Evolutionary conservation across 2,888 invertebrate genomes (phyloP), one percentile per base, ranked within the genome.

Genomic region (Eupithecia dodoneata): DNA sequence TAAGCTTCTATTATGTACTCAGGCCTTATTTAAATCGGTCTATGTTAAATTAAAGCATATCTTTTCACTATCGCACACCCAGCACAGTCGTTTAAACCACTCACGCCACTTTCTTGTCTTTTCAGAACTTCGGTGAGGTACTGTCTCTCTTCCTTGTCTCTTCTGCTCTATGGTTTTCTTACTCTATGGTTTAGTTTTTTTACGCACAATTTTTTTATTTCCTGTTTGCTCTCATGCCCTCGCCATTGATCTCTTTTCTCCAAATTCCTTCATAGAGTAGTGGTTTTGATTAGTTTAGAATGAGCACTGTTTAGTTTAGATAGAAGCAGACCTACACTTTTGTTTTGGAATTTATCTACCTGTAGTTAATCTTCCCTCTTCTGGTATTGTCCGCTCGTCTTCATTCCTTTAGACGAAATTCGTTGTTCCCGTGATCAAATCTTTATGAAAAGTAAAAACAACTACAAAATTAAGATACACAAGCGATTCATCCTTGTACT

Each of bases 81-180:
- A 86, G 91, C 94, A 93, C 91, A 83, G 85, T 87, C 88, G 87
- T 87, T 84, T 88, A 86, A 81, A 76, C 73, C 73, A 73, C 93
- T 94, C 87, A 94, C 94, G 87, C 90, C 91, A 91, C 90, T 95
- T 93, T 95, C 94, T 95, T 95, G 87, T 95, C 92, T 96, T 96
- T 96, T 95, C 96, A 96, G 96, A 95, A 93, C 94, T 91, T 94
- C 94, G 92, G 92, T 93, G 96, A 96, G 96, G 96, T 96, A 96
- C 94, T 95, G 94, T 93, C 90, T 89, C 87, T 90, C 89, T 89
- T 91, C 90, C 89, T 89, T 89, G 88, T 88, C 87, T 90, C 86
- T 88, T 87, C 90, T 86, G 88, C 89, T 92, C 88, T 63, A 63
- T 63, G 63, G 63, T 63, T 63, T 63, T 63, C 63, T 63, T 63